Conservation (phyloP, 2,113 vertebrate species). For the Semnornis frantzii region DNA sequence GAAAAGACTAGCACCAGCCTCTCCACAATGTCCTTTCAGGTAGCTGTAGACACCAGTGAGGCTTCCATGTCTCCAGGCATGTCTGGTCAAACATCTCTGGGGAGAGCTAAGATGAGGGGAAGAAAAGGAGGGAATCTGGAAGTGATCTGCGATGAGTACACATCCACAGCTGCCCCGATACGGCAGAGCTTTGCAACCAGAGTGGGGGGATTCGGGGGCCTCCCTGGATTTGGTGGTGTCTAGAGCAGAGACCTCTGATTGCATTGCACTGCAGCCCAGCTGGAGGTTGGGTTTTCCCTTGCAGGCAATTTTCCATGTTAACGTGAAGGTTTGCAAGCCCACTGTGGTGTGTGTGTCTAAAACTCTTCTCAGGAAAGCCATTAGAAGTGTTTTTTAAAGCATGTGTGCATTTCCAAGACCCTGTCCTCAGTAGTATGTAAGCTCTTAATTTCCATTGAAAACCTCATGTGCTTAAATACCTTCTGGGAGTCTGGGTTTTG, state of each 20-base stretch:
- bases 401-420: rapidly evolving
- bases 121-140: background rate
- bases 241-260: background rate
- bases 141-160: rapidly evolving
- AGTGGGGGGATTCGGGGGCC: background rate
- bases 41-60: no score
- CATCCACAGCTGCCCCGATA: background rate
- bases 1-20: no score
- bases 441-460: background rate
- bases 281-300: background rate
- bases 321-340: background rate
- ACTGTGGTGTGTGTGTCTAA: background rate
- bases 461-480: background rate
- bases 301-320: background rate
- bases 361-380: background rate
- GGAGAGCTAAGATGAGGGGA: background rate
- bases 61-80: background rate
- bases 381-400: background rate
- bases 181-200: rapidly evolving
- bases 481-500: background rate
- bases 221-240: background rate
- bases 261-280: background rate
- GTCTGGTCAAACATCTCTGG: background rate
- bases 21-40: no score
- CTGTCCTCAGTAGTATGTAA: background rate